Base-by-base conservation (phyloP, 2,797 vertebrate species). In the Molossus molossus region DNA sequence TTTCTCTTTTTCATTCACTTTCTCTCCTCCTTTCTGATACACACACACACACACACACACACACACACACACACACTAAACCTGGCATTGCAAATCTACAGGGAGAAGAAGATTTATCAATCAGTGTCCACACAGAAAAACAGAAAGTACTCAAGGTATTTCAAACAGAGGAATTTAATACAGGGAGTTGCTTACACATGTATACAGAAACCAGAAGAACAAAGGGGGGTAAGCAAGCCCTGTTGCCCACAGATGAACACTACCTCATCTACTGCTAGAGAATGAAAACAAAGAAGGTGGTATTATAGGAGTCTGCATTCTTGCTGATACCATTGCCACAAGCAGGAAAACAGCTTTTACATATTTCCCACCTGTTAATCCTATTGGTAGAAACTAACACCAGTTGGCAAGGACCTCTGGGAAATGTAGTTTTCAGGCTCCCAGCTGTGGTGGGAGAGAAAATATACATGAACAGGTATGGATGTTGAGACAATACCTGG, bases 391-490 rank as follows among this genome's bases (percentile, higher is more conserved):
- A 89, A 67, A 21, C 13, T 29, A 77, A 95, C 3, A 67, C 5
- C 33, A 67, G 58, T 23, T 40, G 1, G 9, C 48, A 73, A 58
- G 33, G 85, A 37, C 20, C 40, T 62, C 62, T 82, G 57, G 82
- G 67, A 90, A 95, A 67, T 10, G 29, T n/a, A 91, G 82, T 87
- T 93, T 89, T 62, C 58, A 73, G 55, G 64, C 18, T 80, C 18
- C 18, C 1, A 4, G 11, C 33, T 58, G 4, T 17, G 25, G 6
- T 13, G 64, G 48, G 29, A 6, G 23, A 23, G 9, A 64, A 40
- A 9, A 10, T 4, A 75, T 12, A 6, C 4, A 92, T 69, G 48
- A 21, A n/a, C 10, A 48, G 62, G 6, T 0, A 29, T 3, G 20
- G 40, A 33, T 21, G 25, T 12, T 45, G 73, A 94, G 55, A 75